Base-by-base conservation (phyloP, 2,797 vertebrate genomes). In the Pseudocheirus occidentalis region DNA sequence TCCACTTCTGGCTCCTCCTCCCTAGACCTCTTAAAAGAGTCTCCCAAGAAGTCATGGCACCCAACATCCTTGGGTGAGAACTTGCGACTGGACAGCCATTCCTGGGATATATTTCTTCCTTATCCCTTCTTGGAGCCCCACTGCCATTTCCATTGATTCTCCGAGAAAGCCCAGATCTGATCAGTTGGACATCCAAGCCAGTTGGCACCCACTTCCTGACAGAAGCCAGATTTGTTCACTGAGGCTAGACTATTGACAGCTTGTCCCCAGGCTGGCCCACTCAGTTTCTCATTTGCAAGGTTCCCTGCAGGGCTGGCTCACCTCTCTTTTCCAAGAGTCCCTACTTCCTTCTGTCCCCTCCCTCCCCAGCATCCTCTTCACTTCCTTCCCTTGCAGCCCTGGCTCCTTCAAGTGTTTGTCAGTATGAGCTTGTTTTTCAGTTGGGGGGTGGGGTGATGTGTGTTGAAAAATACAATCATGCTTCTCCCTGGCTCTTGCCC, bases 351-450 rank as follows among this genome's bases (percentile, higher is more conserved):
- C 90, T 95, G 90, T 97, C 66, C 95, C 53, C 95, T 97, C 94
- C 92, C 93, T 97, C 95, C 95, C 91, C 94, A 93, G 92, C 93
- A 95, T 96, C 97, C 93, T 97, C 92, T 92, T 95, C 90, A 95
- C 94, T 98, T 97, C 96, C 97, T 98, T 97, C 96, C 95, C 91
- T 96, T 97, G 94, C 50, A 97, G 95, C 73, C 94, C 95, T 87
- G 73, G 73, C 73, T 87, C 40, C 73, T 87, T 87, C 73, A 50
- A 87, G 73, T 87, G 73, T 87, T 50, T 87, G 73, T 87, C 73
- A 87, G 73, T 87, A 87, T 12, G 73, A 87, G 73, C 73, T 87
- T 87, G 73, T 87, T 87, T 87, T 87, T 87, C 73, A 87, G 40
- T 46, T 87, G 40, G 73, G 73, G 66, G 73, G 73, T 87, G 73